Conservation (phyloP, 2,888 invertebrate species). For the Lagria hirta region DNA sequence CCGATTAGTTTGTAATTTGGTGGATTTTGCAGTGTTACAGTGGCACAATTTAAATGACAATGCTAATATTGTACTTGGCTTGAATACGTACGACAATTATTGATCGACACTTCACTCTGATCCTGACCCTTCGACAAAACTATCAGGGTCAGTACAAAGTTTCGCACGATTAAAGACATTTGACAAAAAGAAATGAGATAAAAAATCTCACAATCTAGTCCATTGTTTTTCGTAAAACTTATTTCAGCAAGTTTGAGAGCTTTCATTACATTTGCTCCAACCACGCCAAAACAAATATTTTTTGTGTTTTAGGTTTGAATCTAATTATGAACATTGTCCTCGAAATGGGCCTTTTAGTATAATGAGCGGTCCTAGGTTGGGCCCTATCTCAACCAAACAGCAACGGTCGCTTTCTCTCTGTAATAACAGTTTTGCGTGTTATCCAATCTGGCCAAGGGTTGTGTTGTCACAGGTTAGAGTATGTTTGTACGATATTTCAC, state of each 20-base stretch:
- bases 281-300: slow-evolving; percentile 11
- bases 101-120: slow-evolving; percentile 36
- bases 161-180: no score
- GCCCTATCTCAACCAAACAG: slow-evolving; percentile 17
- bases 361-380: slow-evolving; percentile 42
- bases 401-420: slow-evolving; percentile 30
- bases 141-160: slow-evolving; percentile 34
- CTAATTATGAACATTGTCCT: slow-evolving; percentile 44
- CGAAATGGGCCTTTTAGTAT: slow-evolving; percentile 46
- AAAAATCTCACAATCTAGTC: no score
- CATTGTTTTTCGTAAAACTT: no score
- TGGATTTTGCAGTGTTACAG: no score
- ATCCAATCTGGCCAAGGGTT: slow-evolving; percentile 41
- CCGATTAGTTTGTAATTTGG: no score
- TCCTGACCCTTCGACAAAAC: slow-evolving; percentile 28
- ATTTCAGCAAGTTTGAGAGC: no score
- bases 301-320: no score
- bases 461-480: slow-evolving; percentile 41
- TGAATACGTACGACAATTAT: slow-evolving; percentile 23
- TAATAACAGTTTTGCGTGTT: slow-evolving; percentile 48
- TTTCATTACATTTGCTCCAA: slow-evolving; percentile 14
- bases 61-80: no score
- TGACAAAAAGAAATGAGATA: no score
- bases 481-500: slow-evolving; percentile 28
- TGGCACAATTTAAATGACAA: no score